Conservation (phyloP, 2,888 invertebrate genomes). For the Diadromus collaris region DNA sequence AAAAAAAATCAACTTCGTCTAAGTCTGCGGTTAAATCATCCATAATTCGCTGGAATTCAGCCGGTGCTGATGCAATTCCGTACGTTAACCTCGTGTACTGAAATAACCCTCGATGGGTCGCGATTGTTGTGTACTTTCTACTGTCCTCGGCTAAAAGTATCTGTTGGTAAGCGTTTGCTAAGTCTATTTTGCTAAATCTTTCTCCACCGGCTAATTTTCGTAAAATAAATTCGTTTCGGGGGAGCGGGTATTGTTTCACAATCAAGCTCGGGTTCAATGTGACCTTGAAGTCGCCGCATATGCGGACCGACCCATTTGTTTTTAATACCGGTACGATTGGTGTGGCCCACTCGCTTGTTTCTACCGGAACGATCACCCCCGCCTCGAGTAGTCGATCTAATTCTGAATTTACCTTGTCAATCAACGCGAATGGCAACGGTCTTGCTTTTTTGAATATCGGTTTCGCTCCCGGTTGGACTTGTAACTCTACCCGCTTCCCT, state of each 20-base stretch:
- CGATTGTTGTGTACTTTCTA: constrained; percentile 70
- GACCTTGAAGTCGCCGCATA: constrained; percentile 74
- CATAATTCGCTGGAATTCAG: constrained; percentile 34
- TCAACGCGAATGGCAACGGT: constrained; percentile 68
- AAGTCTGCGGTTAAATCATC: constrained; percentile 21
- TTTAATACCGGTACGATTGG: constrained; percentile 75
- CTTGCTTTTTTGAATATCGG: constrained; percentile 58
- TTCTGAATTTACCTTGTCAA: constrained; percentile 62
- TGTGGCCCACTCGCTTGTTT: constrained; percentile 68
- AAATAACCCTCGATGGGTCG: constrained; percentile 73
- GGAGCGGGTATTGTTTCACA: constrained; percentile 66
- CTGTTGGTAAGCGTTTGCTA: constrained; percentile 75
- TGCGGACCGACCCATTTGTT: constrained; percentile 68
- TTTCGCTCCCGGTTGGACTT: not conserved
- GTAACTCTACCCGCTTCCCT: not conserved
- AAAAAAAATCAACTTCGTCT: constrained; percentile 33
- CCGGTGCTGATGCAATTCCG: constrained; percentile 34
- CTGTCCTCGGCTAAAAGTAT: constrained; percentile 69
- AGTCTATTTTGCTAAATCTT: constrained; percentile 74
- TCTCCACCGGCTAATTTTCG: constrained; percentile 64
- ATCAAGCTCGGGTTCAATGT: constrained; percentile 70
- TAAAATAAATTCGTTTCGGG: constrained; percentile 63
- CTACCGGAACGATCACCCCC: constrained; percentile 61
- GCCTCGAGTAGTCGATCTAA: constrained; percentile 59
- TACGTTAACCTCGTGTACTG: constrained; percentile 19